These are phyloP conservation scores for Microchrysa polita DNA, from an alignment of 2,888 invertebrate genomes.

Conservation along the genomic window DNA sequence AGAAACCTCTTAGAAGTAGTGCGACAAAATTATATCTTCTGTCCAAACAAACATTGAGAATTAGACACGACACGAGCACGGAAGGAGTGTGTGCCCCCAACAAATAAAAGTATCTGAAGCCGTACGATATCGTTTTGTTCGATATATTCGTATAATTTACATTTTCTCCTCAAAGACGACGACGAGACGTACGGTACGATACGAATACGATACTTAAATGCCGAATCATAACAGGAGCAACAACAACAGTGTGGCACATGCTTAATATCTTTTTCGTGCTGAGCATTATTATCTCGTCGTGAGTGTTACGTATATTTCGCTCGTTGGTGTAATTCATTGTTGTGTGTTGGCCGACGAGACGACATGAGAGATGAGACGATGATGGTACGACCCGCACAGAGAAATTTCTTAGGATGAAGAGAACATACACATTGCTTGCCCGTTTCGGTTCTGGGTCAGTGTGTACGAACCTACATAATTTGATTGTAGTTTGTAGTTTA, in stretches of 20 bases:
- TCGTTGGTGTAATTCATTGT: constrained; percentile 2
- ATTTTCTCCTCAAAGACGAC: constrained; percentile 14
- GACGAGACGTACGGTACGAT: too few relatives aligned
- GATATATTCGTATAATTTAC: neutral
- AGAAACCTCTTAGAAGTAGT: too few relatives aligned
- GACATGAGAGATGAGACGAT: neutral
- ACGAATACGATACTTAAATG: too few relatives aligned
- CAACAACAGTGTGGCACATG: constrained; percentile 7
- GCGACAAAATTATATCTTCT: too few relatives aligned
- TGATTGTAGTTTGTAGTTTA: neutral
- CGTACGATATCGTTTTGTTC: neutral
- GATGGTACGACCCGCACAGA: neutral
- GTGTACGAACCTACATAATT: constrained; percentile 2
- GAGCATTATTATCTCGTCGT: neutral
- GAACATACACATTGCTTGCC: constrained; percentile 24
- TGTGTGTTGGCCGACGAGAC: neutral
- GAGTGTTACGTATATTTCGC: too few relatives aligned
- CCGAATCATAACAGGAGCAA: neutral
- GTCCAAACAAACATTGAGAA: too few relatives aligned
- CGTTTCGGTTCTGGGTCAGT: constrained; percentile 29
- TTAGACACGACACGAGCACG: too few relatives aligned
- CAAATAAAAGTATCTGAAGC: neutral
- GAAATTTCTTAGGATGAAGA: neutral
- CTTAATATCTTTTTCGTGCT: constrained; percentile 16
- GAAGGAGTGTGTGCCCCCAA: constrained; percentile 7